Base-by-base conservation (phyloP, 2,888 invertebrate genomes). In the Apeira syringaria region DNA sequence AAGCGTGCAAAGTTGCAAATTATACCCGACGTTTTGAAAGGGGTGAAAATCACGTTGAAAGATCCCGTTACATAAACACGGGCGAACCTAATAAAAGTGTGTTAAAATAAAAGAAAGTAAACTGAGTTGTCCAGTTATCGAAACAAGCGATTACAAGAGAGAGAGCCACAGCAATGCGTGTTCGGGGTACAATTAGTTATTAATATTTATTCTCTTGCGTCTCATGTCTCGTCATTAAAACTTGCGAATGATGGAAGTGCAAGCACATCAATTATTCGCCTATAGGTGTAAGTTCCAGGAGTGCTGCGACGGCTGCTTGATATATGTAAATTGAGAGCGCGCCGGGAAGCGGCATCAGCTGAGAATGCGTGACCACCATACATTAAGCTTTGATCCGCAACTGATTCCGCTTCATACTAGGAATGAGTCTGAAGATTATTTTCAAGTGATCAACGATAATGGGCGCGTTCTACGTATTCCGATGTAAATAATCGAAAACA, bases 271-370 rank as follows among this genome's bases (percentile, higher is more conserved):
- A 67, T 69, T 63, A 69, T 63, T 63, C 45, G 52, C 61, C 54
- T 61, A 68, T 69, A 64, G 65, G 58, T 66, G 69, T 56, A 61
- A 63, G 65, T 61, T 71, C 61, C 55, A 60, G 40, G 48, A 50
- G 54, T 42, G 43, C 56, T 58, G 56, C 62, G 55, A 52, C 53
- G 63, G 61, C 53, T 61, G 56, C 68, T 70, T 79, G 78, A 79
- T 79, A 78, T 76, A 79, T 79, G 74, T 69, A 77, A 72, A 78
- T 78, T 74, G 72, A 63, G 64, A 63, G 26, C 33, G 68, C 59
- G 59, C 65, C 59, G 57, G 53, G 59, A 60, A 59, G 63, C 53
- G 54, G 58, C 53, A 50, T 54, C 26, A 34, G 53, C 38, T 35
- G 7, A n/a, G 33, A 18, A 67, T 64, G 63, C 62, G 56, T 67